Evolutionary conservation across 2,797 vertebrate species (phyloP), one percentile per base, ranked within the genome.

Genomic region (Fistularia tabacaria): DNA sequence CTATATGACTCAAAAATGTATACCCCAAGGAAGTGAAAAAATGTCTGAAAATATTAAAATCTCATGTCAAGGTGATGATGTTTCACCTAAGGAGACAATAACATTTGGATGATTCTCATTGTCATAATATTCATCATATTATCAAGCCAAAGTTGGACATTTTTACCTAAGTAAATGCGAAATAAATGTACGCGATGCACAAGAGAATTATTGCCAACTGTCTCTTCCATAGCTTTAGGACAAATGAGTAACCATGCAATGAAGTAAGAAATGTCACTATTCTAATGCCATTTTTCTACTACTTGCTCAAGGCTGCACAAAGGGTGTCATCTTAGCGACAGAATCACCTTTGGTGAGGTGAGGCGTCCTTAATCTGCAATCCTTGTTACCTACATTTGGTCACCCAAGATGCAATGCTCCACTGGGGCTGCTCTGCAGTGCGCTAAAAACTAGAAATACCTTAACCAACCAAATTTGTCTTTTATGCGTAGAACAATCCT

Each of bases 361-460:
- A 80, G 76, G 77, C 59, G 69, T 57, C 74, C 59, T 77, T 67
- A 79, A 82, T 77, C 68, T 79, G 77, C 76, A 78, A 70, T 66
- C 63, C 69, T 36, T 46, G 9, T 63, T 73, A 59, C 73, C 71
- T 77, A 54, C 57, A 59, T 64, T 76, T 66, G 73, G 63, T 72
- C 79, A 83, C 80, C 84, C 79, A 83, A 47, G 51, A 76, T 87
- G 77, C 80, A 78, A 53, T 73, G 74, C 64, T 71, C 10, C 51
- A 63, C 71, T 68, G 48, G 65, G 71, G 71, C 79, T 75, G 76
- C 76, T 80, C 83, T 87, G 88, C 85, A 87, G 66, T 86, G 84
- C 77, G 72, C 79, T 80, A 76, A 81, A 82, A 73, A 66, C 53
- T 79, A 74, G 76, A 81, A 86, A 82, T 65, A 71, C 80, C 74